These are phyloP conservation scores for Sakesphorus luctuosus DNA, from an alignment of 2,113 vertebrate genomes.

Conservation along the genomic window DNA sequence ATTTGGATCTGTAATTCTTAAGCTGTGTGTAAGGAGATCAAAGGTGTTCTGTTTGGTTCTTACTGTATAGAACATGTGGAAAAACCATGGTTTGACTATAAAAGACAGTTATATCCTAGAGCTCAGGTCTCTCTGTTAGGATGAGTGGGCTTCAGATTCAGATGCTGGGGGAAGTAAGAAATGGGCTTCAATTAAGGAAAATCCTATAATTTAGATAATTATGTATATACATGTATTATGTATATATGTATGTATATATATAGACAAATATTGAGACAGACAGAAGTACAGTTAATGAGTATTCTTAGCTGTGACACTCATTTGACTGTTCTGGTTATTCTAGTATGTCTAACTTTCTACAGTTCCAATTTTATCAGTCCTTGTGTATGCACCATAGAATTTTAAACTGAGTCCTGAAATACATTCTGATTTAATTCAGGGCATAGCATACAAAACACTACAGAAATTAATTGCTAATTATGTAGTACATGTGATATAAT, in stretches of 20 bases:
- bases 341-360: neutral
- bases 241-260: neutral
- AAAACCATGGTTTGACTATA: neutral
- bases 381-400: neutral
- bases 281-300: neutral
- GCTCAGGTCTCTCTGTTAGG: neutral
- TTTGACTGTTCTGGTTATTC: neutral
- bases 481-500: neutral
- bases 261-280: neutral
- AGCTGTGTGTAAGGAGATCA: neutral
- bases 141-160: neutral
- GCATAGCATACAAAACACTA: neutral
- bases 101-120: neutral
- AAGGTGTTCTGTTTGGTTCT: neutral
- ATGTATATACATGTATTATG: neutral
- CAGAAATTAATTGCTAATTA: neutral
- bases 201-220: neutral
- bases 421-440: neutral
- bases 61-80: accelerated
- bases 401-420: neutral
- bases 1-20: neutral
- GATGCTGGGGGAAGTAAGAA: neutral
- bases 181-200: neutral
- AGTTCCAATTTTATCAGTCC: neutral
- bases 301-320: neutral